Evolutionary conservation across 2,888 invertebrate genomes (phyloP), one percentile per base, ranked within the genome.

Genomic region (Dexiosoma caninum): DNA sequence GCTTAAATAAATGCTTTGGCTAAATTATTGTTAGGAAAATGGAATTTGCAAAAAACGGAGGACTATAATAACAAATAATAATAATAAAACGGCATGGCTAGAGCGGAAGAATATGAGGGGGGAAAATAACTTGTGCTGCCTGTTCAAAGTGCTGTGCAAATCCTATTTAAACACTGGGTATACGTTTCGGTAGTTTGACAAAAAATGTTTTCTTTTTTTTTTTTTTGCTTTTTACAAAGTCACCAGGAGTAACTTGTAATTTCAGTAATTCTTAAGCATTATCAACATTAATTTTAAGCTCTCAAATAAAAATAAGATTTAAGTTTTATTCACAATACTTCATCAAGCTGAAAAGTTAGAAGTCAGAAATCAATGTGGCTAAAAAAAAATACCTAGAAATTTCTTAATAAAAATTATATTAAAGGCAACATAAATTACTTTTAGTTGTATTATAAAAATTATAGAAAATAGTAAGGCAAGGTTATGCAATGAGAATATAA

Each of bases 71-170:
- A 60, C 14, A 51, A 66, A 40, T 53, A 75, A 44, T 42, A 67
- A 72, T 44, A 40, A 37, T 19, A 53, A 37, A 60, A 27, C n/a
- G 27, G 27, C 3, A 6, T 27, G 32, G 10, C 21, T 21, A 10
- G 35, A 44, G 27, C n/a, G 10, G 12, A 46, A 37, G 19, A 60
- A 27, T 12, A 10, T 4, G 3, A 53, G 19, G 66, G 19, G 66
- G 8, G 35, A 46, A 59, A 27, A 53, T 60, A 44, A 75, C 23
- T 42, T 69, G 42, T 86, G 86, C 83, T 87, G 85, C 85, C n/a
- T n/a, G n/a, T n/a, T n/a, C 84, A 84, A 86, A 87, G 85, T 85
- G 84, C 81, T 84, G 85, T 83, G 84, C 86, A 87, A 87, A 87
- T 86, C 84, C 86, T 84, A 83, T 84, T 85, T 57, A 86, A 86